Conservation (phyloP, 2,888 invertebrate genomes). For the Tenthredo amoena region DNA sequence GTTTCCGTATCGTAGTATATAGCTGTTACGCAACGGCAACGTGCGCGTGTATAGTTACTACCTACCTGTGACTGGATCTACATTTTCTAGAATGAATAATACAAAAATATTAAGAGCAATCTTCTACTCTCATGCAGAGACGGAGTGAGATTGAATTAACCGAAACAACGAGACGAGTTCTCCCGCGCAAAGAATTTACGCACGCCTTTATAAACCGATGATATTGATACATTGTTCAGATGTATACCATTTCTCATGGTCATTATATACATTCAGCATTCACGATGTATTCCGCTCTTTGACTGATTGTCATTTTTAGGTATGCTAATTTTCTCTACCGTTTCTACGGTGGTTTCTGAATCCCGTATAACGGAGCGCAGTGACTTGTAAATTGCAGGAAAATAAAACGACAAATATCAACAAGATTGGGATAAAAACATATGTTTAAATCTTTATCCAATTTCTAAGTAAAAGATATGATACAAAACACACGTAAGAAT, state of each 20-base stretch:
- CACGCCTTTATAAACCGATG: neutral
- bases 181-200: conserved; percentile 16
- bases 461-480: neutral
- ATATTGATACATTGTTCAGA: neutral
- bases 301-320: neutral
- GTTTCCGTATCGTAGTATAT: conserved; percentile 44
- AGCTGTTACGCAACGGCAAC: conserved; percentile 38
- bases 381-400: neutral
- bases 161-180: neutral
- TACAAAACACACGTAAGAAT: neutral
- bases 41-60: conserved; percentile 30
- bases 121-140: neutral
- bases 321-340: neutral
- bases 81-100: conserved; percentile 18
- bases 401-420: neutral
- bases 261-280: neutral
- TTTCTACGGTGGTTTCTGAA: neutral
- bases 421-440: neutral
- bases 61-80: conserved; percentile 17
- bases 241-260: neutral
- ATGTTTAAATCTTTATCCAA: neutral
- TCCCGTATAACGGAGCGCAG: neutral
- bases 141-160: neutral
- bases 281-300: neutral
- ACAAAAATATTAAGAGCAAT: conserved; percentile 8